Evolutionary conservation across 1,140 invertebrate species (phyloP).

Genomic region (Nymphalis io): DNA sequence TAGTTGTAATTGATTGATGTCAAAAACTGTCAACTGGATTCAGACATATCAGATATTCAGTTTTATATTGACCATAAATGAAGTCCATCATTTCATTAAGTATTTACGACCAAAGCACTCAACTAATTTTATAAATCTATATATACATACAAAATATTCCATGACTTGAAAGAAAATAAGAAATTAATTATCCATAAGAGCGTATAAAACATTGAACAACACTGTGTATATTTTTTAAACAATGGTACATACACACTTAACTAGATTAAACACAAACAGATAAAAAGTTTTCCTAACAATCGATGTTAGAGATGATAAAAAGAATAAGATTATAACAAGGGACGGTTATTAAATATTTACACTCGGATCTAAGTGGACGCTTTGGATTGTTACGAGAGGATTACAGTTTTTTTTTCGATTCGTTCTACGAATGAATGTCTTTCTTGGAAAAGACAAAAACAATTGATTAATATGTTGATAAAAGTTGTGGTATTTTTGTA

Average conservation of each 20-base stretch:
- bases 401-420: conserved; percentile 21
- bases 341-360: conserved; percentile 27
- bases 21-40: too few relatives aligned
- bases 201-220: background rate
- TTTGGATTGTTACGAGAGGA: conserved; percentile 18
- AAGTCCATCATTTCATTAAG: too few relatives aligned
- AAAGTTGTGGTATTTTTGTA: background rate
- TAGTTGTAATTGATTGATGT: too few relatives aligned
- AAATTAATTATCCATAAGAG: background rate
- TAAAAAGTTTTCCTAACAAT: conserved; percentile 6
- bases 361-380: conserved; percentile 22
- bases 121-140: too few relatives aligned
- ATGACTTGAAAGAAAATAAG: background rate
- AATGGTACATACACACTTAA: conserved; percentile 4
- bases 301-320: conserved; percentile 1
- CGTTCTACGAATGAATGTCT: conserved; percentile 10
- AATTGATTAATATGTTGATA: conserved; percentile 5
- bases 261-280: conserved; percentile 8
- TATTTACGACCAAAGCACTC: too few relatives aligned
- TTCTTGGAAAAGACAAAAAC: conserved; percentile 5
- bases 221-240: background rate
- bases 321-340: conserved; percentile 9
- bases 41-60: too few relatives aligned
- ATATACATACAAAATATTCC: background rate
- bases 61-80: too few relatives aligned